phyloP scores from a whole-genome alignment of 2,888 invertebrate species.

The Torymus aiolomorphi region DNA sequence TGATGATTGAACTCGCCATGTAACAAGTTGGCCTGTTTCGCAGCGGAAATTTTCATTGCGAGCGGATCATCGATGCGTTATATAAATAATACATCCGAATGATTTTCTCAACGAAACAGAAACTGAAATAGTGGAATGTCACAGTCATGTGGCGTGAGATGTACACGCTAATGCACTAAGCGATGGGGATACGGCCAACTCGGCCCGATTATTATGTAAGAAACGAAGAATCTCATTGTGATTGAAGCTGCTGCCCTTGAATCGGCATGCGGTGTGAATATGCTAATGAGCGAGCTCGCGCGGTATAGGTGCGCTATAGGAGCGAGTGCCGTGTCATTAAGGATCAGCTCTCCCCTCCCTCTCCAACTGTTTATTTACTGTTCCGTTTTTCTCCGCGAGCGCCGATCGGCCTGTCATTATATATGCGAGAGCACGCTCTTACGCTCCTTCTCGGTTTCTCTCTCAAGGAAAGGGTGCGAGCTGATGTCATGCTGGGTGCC shows the following conservation, averaged over 20 bases:
- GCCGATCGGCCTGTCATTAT: conserved; percentile 14
- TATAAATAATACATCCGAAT: no score
- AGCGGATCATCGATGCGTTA: no score
- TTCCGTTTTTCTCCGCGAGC: not conserved
- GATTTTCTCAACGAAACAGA: no score
- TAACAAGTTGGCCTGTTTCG: no score
- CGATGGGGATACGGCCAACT: no score
- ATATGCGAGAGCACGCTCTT: no score
- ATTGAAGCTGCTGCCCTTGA: conserved; percentile 57
- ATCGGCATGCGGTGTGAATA: conserved; percentile 45
- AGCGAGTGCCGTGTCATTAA: not conserved
- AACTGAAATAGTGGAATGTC: no score
- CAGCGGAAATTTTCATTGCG: no score
- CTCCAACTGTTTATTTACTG: conserved; percentile 48
- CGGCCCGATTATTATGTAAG: conserved; percentile 49
- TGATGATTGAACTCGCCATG: no score
- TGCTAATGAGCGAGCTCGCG: conserved; percentile 21
- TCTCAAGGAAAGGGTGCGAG: conserved; percentile 24
- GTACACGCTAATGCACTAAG: no score
- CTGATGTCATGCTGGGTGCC: conserved; percentile 10
- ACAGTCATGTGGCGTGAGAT: no score
- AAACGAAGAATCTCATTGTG: conserved; percentile 57
- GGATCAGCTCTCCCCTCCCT: conserved; percentile 11
- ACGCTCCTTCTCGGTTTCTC: no score
- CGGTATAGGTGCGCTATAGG: conserved; percentile 21